Evolutionary conservation across 2,113 vertebrate species (phyloP), one percentile per base, ranked within the genome.

Genomic region (Cebidichthys violaceus): DNA sequence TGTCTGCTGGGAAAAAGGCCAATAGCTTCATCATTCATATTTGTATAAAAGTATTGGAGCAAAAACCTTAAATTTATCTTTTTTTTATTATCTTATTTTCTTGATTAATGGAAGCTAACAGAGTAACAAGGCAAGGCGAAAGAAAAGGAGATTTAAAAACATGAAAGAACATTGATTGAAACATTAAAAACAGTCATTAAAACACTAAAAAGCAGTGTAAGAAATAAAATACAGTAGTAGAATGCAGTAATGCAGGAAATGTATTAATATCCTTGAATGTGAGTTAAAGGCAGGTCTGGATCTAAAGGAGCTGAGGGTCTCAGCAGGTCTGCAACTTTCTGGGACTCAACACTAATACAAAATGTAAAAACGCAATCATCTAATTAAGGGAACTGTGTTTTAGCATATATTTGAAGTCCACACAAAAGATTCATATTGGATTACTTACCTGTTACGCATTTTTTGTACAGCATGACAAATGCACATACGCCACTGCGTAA

Each of bases 381-480:
- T 62, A 24, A 67, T 15, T 77, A 15, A 33, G 27, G 35, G 47
- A 55, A 52, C 29, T 24, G 9, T 60, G 50, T 50, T 50, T 24
- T 17, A 45, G 27, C 29, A 33, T 60, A n/a, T 31, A 37, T 35
- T 62, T 17, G 2, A 41, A 10, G 9, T 70, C 22, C 54, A 69
- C 39, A 20, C 39, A 27, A 37, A 73, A 39, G 14, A 78, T 60
- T 37, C 4, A 77, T 18, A 62, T 60, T 65, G 14, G 14, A 55
- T 20, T 59, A 50, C 13, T 27, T 50, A 69, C 14, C 29, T 47
- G 45, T 47, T 47, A 17, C 17, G 18, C 45, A 45, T 45, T 13
- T 45, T 62, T 11, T 47, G 20, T 24, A n/a, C 57, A 39, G 39
- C 9, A 62, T 47, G 43, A 47, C 62, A 29, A 59, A 80, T 74